Percentiles rank a stretch among this genome's conserved stretches.
These are phyloP conservation scores for Callosobruchus maculatus DNA, from an alignment of 2,888 invertebrate genomes.

Conservation along the genomic window DNA sequence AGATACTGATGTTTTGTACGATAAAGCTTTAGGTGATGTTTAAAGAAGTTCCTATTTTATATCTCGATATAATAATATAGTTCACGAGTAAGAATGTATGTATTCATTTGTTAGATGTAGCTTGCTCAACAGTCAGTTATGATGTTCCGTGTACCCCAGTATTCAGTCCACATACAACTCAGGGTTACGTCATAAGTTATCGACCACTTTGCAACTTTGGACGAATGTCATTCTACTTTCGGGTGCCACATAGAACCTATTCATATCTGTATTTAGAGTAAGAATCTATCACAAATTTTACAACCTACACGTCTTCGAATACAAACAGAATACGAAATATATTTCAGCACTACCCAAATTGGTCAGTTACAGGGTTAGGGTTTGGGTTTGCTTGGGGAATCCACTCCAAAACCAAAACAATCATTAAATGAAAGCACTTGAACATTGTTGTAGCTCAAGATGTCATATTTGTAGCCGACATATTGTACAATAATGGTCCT, in stretches of 20 bases:
- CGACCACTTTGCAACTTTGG: not conserved
- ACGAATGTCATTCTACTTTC: not conserved
- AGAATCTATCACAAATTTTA: not conserved
- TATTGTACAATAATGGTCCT: too few relatives aligned
- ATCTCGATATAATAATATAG: slow-evolving; percentile 49
- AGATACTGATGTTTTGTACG: slow-evolving; percentile 51
- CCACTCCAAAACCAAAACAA: too few relatives aligned
- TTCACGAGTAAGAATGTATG: slow-evolving; percentile 48
- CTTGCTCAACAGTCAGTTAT: slow-evolving; percentile 49
- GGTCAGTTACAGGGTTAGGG: too few relatives aligned
- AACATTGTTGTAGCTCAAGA: too few relatives aligned
- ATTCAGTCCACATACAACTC: slow-evolving; percentile 40
- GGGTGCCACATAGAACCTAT: not conserved
- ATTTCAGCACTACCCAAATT: too few relatives aligned
- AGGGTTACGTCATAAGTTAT: slow-evolving; percentile 38
- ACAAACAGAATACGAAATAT: not conserved
- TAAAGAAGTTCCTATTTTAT: slow-evolving; percentile 53
- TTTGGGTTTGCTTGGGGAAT: too few relatives aligned
- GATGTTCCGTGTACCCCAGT: slow-evolving; percentile 46
- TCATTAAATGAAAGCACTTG: too few relatives aligned
- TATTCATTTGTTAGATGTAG: slow-evolving; percentile 51
- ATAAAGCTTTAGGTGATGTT: slow-evolving; percentile 53
- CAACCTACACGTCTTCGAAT: not conserved
- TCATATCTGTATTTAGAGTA: not conserved
- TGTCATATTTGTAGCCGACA: too few relatives aligned